Base-by-base conservation (phyloP, 1,140 invertebrate genomes). In the Bombus confusus region DNA sequence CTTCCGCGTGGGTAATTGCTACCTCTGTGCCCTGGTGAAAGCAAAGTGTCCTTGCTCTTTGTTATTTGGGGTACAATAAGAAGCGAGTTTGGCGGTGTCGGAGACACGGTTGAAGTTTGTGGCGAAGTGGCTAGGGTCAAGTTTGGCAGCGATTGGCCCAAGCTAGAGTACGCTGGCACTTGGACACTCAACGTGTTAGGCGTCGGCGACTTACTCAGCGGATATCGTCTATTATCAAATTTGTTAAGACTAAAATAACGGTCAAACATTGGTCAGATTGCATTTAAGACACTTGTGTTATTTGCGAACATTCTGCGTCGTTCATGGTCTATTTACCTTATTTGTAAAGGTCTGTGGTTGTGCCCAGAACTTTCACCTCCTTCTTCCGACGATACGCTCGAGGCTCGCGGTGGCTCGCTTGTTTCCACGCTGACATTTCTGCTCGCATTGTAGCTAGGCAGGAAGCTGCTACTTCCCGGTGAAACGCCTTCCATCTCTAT, bases 101-200 rank as follows among this genome's bases (percentile, higher is more conserved):
- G 92, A 13, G 95, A 94, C 39, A 95, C 92, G 47, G 94, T 94
- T 39, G 95, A 95, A 12, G 95, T 95, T 86, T 95, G 94, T 22
- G 95, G 94, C 78, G 96, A 95, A 9, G 95, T 95, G 37, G 95
- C 96, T 75, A 96, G 92, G 34, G 96, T 97, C 76, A 98, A 92
- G 91, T 98, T 97, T 47, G 97, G 97, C 90, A 98, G 93, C 82
- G 97, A 97, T 93, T 97, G 97, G 39, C 97, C 97, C 77, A 97
- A 93, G 86, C 92, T 94, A 74, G 96, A 96, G 85, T 96, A 96
- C 25, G 96, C 94, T 52, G 96, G 96, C 13, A 97, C 96, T 91
- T 97, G 97, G 62, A 98, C 97, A 28, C 97, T 97, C 71, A 98
- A 94, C 0, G 97, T 97, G 90, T 98, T 98, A 9, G 97, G 96